These are phyloP conservation scores for Zeus faber DNA, from an alignment of 2,113 vertebrate species.

Conservation along the genomic window DNA sequence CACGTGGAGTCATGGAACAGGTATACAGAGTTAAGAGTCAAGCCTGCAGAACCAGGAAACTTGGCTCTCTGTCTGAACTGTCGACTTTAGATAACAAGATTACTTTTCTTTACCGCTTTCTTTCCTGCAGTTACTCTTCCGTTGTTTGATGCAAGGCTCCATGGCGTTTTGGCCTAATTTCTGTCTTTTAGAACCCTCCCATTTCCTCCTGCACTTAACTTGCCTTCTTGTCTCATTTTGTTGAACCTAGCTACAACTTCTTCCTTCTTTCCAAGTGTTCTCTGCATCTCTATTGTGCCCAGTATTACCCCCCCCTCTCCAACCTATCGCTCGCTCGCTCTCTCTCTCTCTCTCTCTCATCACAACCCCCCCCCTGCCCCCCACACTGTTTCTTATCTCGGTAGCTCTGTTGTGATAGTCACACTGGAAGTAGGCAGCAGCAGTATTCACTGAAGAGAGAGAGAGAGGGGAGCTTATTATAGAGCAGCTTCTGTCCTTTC, in stretches of 20 bases:
- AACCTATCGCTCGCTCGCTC: conserved; percentile 12
- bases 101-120: too few relatives aligned
- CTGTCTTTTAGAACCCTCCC: too few relatives aligned
- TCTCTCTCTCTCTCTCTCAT: conserved; percentile 10
- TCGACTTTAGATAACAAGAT: too few relatives aligned
- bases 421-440: conserved; percentile 39
- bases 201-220: too few relatives aligned
- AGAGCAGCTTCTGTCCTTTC: not conserved
- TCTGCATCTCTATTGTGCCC: conserved; percentile 12
- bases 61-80: too few relatives aligned
- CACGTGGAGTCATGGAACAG: too few relatives aligned
- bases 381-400: conserved; percentile 26
- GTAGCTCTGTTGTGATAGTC: conserved; percentile 33
- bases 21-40: too few relatives aligned
- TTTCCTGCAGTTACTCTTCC: too few relatives aligned
- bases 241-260: too few relatives aligned
- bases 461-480: conserved; percentile 9
- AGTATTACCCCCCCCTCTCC: not conserved
- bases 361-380: conserved; percentile 33
- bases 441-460: conserved; percentile 17
- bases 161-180: too few relatives aligned
- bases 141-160: too few relatives aligned
- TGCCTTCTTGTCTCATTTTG: not conserved
- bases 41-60: too few relatives aligned
- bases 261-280: conserved; percentile 1